Evolutionary conservation across 2,888 invertebrate species (phyloP).

Genomic region (Ceraclea dissimilis): DNA sequence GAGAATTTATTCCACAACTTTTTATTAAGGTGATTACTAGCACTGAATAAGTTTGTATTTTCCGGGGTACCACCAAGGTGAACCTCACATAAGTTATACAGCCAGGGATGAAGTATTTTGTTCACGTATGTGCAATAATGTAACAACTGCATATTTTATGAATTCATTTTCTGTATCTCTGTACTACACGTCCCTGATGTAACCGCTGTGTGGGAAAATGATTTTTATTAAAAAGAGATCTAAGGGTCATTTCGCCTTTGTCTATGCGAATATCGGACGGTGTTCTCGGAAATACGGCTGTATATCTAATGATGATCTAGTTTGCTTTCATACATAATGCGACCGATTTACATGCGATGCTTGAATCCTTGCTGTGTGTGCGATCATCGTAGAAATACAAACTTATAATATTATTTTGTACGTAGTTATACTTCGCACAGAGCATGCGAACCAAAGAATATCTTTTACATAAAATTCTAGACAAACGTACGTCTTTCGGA

Average conservation of each 20-base stretch:
- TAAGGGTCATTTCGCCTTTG: constrained; percentile 13
- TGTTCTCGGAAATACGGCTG: constrained; percentile 11
- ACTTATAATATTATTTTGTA: too few species aligned
- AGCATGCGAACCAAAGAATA: too few species aligned
- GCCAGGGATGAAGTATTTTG: neutral
- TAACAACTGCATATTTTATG: neutral
- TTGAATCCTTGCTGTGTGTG: constrained; percentile 1
- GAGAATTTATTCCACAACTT: too few species aligned
- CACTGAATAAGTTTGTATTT: neutral
- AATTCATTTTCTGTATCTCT: too few species aligned
- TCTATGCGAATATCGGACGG: constrained; percentile 4
- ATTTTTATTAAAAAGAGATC: constrained; percentile 6
- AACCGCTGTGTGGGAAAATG: constrained; percentile 7
- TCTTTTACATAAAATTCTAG: too few species aligned
- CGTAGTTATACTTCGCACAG: too few species aligned
- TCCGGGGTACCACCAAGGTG: neutral
- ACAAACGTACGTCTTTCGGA: too few species aligned
- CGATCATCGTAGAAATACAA: neutral
- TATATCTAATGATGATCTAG: constrained; percentile 24
- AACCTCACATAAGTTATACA: neutral
- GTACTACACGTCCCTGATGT: too few species aligned
- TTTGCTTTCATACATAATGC: constrained; percentile 25
- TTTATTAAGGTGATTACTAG: too few species aligned
- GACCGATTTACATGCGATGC: constrained; percentile 23
- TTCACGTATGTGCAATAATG: neutral